Evolutionary conservation across 2,797 vertebrate species (phyloP).

Genomic region (Phalanger gymnotis): DNA sequence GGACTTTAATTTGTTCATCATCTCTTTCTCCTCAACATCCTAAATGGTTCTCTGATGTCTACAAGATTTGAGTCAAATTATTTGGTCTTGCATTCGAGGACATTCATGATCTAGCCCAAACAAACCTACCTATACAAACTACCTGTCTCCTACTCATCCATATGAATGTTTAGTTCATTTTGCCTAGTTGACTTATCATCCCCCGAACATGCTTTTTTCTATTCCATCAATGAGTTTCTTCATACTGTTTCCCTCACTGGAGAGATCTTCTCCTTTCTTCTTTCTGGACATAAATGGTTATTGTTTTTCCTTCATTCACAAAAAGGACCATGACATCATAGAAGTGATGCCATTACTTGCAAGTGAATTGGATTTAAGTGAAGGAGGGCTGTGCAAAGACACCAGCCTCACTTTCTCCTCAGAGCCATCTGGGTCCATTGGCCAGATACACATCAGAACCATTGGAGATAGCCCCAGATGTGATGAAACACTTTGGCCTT

Average conservation of each 20-base stretch:
- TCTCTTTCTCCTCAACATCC: background rate
- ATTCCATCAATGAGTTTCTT: background rate
- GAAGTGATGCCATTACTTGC: too few relatives aligned
- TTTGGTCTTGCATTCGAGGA: background rate
- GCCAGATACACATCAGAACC: too few relatives aligned
- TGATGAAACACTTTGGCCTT: too few relatives aligned
- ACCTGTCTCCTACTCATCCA: background rate
- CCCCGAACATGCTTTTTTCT: background rate
- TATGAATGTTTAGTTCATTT: slow-evolving; percentile 10
- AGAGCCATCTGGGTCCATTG: too few relatives aligned
- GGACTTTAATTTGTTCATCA: slow-evolving; percentile 27
- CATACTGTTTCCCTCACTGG: background rate
- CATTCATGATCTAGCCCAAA: background rate
- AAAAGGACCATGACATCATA: too few relatives aligned
- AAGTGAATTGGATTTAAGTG: too few relatives aligned
- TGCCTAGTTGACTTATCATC: background rate
- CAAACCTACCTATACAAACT: background rate
- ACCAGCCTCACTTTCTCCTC: too few relatives aligned
- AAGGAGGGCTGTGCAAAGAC: too few relatives aligned
- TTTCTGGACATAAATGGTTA: background rate
- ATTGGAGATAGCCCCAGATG: too few relatives aligned
- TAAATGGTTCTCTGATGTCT: background rate
- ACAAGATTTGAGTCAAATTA: background rate
- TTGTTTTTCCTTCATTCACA: too few relatives aligned
- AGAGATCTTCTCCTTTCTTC: background rate